Conservation (phyloP, 2,797 vertebrate species). For the Otolemur crassicaudatus region DNA sequence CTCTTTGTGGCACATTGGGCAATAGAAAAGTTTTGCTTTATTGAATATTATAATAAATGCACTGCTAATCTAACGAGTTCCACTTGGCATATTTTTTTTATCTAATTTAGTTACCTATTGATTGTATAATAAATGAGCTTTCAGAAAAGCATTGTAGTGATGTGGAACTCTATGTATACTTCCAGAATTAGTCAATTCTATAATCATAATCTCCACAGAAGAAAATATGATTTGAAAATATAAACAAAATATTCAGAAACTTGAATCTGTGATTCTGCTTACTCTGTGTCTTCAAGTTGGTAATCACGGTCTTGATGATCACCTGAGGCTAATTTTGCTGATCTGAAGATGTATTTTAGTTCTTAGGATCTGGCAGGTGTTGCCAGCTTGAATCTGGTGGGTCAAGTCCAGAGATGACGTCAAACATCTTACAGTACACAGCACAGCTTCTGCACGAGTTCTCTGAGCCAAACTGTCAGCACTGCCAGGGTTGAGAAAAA, state of each 20-base stretch:
- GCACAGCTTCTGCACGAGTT: background rate
- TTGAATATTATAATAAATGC: background rate
- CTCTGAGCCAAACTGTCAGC: background rate
- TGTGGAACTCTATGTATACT: background rate
- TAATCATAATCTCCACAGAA: background rate
- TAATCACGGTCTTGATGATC: background rate
- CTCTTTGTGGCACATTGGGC: background rate
- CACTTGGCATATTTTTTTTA: background rate
- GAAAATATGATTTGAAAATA: background rate
- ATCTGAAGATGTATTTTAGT: background rate
- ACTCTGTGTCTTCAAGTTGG: background rate
- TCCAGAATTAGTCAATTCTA: background rate
- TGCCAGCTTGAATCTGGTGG: background rate
- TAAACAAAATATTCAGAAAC: background rate
- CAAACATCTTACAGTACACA: background rate
- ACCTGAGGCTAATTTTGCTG: background rate
- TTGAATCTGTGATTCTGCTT: slow-evolving; percentile 3
- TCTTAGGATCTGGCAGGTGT: background rate
- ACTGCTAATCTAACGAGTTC: slow-evolving; percentile 12
- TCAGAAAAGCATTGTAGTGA: background rate
- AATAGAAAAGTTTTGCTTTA: background rate
- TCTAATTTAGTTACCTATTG: background rate
- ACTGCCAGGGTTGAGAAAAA: background rate
- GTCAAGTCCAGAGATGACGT: background rate
- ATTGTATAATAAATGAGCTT: background rate